These are phyloP conservation scores for Chloroceryle aenea DNA, from an alignment of 2,113 vertebrate species.

Conservation along the genomic window DNA sequence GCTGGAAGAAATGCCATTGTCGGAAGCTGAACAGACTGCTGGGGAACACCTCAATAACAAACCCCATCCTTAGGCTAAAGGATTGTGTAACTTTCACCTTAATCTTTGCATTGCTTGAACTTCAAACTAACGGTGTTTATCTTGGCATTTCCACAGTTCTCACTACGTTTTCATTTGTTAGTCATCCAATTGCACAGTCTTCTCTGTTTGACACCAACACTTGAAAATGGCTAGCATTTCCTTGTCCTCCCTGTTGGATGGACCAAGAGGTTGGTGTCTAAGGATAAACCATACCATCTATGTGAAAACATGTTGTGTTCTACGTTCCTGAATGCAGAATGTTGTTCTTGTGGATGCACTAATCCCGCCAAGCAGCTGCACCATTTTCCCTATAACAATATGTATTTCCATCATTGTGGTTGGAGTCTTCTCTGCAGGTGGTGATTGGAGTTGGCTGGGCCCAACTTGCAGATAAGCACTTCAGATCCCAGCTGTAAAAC, in stretches of 20 bases:
- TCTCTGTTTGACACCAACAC: not conserved
- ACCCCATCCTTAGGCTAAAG: not conserved
- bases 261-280: not conserved
- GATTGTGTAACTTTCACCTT: not conserved
- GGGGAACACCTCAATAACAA: not conserved
- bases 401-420: not conserved
- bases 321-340: not conserved
- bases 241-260: not conserved
- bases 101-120: not conserved
- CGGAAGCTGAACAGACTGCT: not conserved
- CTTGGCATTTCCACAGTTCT: not conserved
- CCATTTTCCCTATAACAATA: not conserved
- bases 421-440: not conserved
- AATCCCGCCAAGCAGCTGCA: not conserved
- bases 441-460: not conserved
- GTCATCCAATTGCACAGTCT: not conserved
- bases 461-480: not conserved
- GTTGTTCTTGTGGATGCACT: not conserved
- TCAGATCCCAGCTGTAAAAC: not conserved
- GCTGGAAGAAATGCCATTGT: not conserved
- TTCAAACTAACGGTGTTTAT: not conserved
- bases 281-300: not conserved
- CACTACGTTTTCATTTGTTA: not conserved
- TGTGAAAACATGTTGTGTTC: fast-evolving
- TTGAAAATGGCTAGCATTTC: not conserved